Evolutionary conservation across 2,888 invertebrate genomes (phyloP).

Genomic region (Ichneumon xanthorius): DNA sequence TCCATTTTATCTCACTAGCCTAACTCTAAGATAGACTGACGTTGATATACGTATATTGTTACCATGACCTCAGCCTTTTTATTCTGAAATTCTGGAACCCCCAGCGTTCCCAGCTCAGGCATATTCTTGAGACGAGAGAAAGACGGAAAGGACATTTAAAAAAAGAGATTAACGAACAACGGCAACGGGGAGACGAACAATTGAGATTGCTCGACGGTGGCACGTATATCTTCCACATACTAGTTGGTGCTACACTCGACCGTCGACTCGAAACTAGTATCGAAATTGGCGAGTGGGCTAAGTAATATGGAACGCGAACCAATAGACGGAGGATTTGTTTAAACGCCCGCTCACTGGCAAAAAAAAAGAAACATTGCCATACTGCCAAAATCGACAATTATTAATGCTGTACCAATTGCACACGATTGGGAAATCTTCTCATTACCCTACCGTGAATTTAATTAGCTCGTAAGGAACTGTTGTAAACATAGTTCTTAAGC

Average conservation of each 20-base stretch:
- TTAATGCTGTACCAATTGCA: slow-evolving; percentile 80
- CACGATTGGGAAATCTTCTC: slow-evolving; percentile 82
- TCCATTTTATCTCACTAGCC: slow-evolving; percentile 72
- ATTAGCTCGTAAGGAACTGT: slow-evolving; percentile 80
- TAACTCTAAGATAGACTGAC: slow-evolving; percentile 76
- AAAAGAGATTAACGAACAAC: slow-evolving; percentile 7
- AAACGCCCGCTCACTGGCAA: slow-evolving; percentile 80
- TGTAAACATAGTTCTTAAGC: slow-evolving; percentile 79
- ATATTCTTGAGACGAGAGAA: slow-evolving; percentile 42
- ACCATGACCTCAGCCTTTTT: slow-evolving; percentile 66
- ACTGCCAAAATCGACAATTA: slow-evolving; percentile 85
- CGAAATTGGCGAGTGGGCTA: slow-evolving; percentile 65
- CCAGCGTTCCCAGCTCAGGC: slow-evolving; percentile 47
- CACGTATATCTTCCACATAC: slow-evolving; percentile 45
- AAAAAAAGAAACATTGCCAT: slow-evolving; percentile 78
- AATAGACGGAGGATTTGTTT: slow-evolving; percentile 67
- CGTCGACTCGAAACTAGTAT: slow-evolving; percentile 42
- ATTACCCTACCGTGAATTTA: slow-evolving; percentile 82
- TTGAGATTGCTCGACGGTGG: slow-evolving; percentile 33
- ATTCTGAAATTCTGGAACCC: slow-evolving; percentile 54
- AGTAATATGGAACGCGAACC: slow-evolving; percentile 66
- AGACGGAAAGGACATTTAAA: slow-evolving; percentile 39
- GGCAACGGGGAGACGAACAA: background rate
- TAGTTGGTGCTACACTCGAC: slow-evolving; percentile 24
- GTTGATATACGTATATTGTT: slow-evolving; percentile 66